Evolutionary conservation across 2,888 invertebrate species (phyloP).

Genomic region (Drosophila maculinotata): DNA sequence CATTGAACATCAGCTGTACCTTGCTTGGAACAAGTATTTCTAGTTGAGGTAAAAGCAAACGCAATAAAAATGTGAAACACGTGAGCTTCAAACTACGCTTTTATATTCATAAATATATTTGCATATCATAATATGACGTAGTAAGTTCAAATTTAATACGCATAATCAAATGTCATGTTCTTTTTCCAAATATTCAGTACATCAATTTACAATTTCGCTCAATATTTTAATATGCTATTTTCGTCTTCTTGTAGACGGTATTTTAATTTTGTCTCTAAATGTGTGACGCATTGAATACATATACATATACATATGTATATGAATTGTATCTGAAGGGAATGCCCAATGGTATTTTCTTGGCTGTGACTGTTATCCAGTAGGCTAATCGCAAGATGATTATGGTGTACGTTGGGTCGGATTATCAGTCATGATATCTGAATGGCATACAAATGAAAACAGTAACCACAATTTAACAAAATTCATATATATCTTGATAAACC

Average conservation of each 20-base stretch:
- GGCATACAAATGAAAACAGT: background rate
- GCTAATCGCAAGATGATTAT: conserved; percentile 7
- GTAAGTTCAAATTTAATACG: conserved; percentile 13
- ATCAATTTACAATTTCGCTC: conserved; percentile 1
- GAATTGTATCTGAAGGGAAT: background rate
- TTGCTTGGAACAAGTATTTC: conserved; percentile 7
- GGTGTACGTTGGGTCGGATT: background rate
- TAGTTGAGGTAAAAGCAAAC: conserved; percentile 20
- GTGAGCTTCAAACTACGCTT: conserved; percentile 17
- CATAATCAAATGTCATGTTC: background rate
- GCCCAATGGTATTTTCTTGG: background rate
- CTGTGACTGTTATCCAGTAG: background rate
- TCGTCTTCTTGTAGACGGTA: background rate
- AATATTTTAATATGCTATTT: conserved; percentile 3
- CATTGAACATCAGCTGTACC: conserved; percentile 51
- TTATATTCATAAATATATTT: background rate
- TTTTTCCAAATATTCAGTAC: conserved; percentile 6
- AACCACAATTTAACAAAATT: conserved; percentile 20
- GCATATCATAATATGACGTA: conserved; percentile 5
- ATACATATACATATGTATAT: background rate
- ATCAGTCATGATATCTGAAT: conserved; percentile 1
- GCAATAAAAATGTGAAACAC: conserved; percentile 28
- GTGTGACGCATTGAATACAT: background rate
- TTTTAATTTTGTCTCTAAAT: conserved; percentile 1
- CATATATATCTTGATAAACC: background rate